phyloP scores from a whole-genome alignment of 1,140 invertebrate species.

The Cephus cinctus region DNA sequence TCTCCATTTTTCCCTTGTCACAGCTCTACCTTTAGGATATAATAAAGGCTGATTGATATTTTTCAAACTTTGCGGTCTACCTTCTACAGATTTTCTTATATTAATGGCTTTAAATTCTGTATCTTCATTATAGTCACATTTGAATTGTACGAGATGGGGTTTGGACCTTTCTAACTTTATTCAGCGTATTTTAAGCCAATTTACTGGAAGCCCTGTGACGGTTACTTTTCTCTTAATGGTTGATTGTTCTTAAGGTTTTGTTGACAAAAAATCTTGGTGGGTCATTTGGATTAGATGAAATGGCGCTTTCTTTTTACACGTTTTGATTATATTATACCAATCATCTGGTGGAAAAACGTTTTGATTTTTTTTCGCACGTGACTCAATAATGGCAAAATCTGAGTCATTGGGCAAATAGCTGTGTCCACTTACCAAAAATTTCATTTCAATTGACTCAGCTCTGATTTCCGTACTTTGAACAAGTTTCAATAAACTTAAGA shows the following conservation, averaged over 20 bases:
- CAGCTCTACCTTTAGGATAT: slow-evolving; percentile 20
- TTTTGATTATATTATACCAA: slow-evolving; percentile 20
- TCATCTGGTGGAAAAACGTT: slow-evolving; percentile 19
- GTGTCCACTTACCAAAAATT: slow-evolving; percentile 18
- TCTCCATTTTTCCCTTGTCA: slow-evolving; percentile 20
- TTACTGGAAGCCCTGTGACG: slow-evolving; percentile 18
- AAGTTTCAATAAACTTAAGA: slow-evolving; percentile 16
- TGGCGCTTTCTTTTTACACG: slow-evolving; percentile 19
- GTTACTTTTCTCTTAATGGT: slow-evolving; percentile 21
- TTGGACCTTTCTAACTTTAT: slow-evolving; percentile 20
- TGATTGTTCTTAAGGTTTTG: slow-evolving; percentile 15
- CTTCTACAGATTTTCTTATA: slow-evolving; percentile 24
- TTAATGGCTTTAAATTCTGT: slow-evolving; percentile 19
- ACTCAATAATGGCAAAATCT: slow-evolving; percentile 18
- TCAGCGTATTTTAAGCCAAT: slow-evolving; percentile 16
- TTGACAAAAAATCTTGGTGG: slow-evolving; percentile 20
- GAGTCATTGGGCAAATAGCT: slow-evolving; percentile 20
- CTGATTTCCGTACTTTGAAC: slow-evolving; percentile 20
- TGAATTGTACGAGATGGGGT: slow-evolving; percentile 17
- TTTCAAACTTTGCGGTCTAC: slow-evolving; percentile 18
- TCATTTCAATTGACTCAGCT: slow-evolving; percentile 21
- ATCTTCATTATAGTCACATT: slow-evolving; percentile 22
- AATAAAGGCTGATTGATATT: slow-evolving; percentile 22
- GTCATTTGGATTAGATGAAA: slow-evolving; percentile 20
- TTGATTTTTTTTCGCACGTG: slow-evolving; percentile 13